Conservation (phyloP, 2,113 vertebrate genomes). For the Ictidomys tridecemlineatus region DNA sequence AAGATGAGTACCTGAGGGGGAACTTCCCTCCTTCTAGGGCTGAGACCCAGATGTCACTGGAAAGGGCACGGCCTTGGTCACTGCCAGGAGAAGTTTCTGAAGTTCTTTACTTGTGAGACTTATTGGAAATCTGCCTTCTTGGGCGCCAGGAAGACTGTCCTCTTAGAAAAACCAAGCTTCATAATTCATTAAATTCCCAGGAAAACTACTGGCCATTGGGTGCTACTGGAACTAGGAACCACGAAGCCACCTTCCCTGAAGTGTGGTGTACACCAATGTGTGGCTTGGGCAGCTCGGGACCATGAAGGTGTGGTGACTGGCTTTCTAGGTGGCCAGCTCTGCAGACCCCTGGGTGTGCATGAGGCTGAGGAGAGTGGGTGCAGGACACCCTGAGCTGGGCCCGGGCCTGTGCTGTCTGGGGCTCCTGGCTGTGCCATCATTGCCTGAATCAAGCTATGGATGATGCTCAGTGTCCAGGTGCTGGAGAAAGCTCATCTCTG, state of each 20-base stretch:
- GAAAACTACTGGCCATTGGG: neutral
- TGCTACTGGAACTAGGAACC: neutral
- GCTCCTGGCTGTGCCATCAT: neutral
- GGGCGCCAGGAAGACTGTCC: too few relatives aligned
- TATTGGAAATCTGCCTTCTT: neutral
- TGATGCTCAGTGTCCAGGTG: neutral
- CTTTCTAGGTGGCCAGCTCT: neutral
- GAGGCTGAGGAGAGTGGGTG: neutral
- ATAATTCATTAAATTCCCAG: neutral
- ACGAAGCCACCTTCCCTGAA: neutral
- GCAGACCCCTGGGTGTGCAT: neutral
- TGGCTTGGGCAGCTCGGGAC: neutral
- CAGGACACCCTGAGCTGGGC: neutral
- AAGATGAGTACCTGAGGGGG: neutral
- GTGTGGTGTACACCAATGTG: fast-evolving
- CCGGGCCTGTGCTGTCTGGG: neutral
- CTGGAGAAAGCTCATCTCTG: neutral
- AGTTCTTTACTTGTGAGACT: neutral
- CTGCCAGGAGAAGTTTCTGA: neutral
- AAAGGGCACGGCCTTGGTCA: neutral
- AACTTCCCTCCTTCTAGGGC: neutral
- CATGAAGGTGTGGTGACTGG: neutral
- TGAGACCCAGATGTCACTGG: neutral
- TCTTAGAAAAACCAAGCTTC: neutral
- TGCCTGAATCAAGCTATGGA: neutral